Evolutionary conservation across 1,140 invertebrate genomes (phyloP).

Genomic region (Helicoverpa armigera): DNA sequence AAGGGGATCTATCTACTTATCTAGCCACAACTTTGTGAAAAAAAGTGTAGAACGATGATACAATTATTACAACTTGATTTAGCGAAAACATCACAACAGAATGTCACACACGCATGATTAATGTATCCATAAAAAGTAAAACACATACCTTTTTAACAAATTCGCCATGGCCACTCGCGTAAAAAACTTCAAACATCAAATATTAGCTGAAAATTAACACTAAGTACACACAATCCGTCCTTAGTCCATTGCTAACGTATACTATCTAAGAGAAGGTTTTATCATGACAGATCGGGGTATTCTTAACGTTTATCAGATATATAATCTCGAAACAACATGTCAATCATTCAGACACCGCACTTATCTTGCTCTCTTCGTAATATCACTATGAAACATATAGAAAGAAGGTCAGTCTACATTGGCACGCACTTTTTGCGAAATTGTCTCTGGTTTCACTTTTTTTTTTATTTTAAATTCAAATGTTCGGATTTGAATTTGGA

Average conservation of each 20-base stretch:
- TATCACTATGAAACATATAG: conserved; percentile 19
- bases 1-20: too few relatives aligned
- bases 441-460: neutral
- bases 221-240: conserved; percentile 42
- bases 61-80: too few relatives aligned
- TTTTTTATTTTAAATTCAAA: neutral
- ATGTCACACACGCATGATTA: neutral
- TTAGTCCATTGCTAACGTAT: neutral
- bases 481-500: neutral
- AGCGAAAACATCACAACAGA: neutral
- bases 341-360: conserved; percentile 69
- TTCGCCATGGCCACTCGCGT: conserved; percentile 62
- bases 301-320: conserved; percentile 66
- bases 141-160: conserved; percentile 69
- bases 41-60: too few relatives aligned
- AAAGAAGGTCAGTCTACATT: neutral
- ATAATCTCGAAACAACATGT: conserved; percentile 77
- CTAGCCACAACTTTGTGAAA: too few relatives aligned
- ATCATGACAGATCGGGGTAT: conserved; percentile 78
- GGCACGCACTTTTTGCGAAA: neutral
- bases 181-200: conserved; percentile 42
- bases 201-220: conserved; percentile 37
- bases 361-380: conserved; percentile 62
- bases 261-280: conserved; percentile 64
- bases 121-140: neutral